Percentiles rank a stretch among this genome's conserved stretches.
Conservation (phyloP, 2,888 invertebrate species). For the Helicoverpa assulta region DNA sequence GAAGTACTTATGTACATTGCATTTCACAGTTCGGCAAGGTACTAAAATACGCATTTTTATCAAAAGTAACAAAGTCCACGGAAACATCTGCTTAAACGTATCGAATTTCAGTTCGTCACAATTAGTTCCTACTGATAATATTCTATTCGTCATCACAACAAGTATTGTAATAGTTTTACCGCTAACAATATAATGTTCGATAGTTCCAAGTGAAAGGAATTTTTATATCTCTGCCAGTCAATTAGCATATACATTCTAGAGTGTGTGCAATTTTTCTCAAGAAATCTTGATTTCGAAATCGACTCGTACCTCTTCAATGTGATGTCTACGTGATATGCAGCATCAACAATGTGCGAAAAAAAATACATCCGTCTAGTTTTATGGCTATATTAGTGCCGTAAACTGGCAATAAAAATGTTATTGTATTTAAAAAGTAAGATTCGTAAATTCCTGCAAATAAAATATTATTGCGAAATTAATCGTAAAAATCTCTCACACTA, state of each 20-base stretch:
- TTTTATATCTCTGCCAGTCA: constrained; percentile 13
- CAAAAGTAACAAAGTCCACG: neutral
- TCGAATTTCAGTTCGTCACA: constrained; percentile 10
- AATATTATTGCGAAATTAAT: too few relatives aligned
- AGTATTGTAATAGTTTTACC: neutral
- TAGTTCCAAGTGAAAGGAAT: constrained; percentile 22
- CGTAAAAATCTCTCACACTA: too few relatives aligned
- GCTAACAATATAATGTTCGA: neutral
- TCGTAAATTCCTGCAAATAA: too few relatives aligned
- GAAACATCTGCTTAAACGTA: constrained; percentile 21
- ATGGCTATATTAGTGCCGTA: too few relatives aligned
- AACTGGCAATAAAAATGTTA: too few relatives aligned
- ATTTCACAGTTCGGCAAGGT: neutral
- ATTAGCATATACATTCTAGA: constrained; percentile 34
- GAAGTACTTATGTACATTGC: too few relatives aligned
- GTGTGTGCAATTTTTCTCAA: constrained; percentile 19
- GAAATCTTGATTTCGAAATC: neutral
- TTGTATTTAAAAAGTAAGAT: too few relatives aligned
- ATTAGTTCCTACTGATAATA: neutral
- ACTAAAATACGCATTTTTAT: neutral
- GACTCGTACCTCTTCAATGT: too few relatives aligned
- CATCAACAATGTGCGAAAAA: too few relatives aligned
- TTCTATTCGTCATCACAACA: neutral
- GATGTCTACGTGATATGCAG: too few relatives aligned
- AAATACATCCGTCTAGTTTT: too few relatives aligned